phyloP scores from a whole-genome alignment of 2,797 vertebrate genomes.

The Semotilus atromaculatus region DNA sequence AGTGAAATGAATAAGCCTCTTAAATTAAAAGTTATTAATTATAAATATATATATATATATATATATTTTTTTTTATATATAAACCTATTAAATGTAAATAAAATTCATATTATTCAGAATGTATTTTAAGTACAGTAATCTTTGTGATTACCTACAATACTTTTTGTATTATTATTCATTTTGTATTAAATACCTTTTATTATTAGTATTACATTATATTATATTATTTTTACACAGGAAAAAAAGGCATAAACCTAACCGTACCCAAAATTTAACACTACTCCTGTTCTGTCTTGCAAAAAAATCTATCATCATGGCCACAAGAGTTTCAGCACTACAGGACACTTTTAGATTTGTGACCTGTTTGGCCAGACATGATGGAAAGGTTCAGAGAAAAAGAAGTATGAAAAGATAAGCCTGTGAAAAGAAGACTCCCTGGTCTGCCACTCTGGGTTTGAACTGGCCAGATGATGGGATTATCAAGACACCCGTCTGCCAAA shows the following conservation, averaged over 20 bases:
- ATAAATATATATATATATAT: no score
- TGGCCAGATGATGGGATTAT: slow-evolving; percentile 29
- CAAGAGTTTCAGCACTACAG: not conserved
- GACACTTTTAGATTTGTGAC: no score
- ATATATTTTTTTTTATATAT: no score
- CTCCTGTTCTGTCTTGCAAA: not conserved
- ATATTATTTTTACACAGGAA: not conserved
- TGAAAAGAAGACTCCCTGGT: slow-evolving; percentile 26
- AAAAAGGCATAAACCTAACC: not conserved
- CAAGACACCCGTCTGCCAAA: slow-evolving; percentile 15
- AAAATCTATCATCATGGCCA: not conserved
- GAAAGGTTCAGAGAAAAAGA: slow-evolving; percentile 38
- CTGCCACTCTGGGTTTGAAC: slow-evolving; percentile 43
- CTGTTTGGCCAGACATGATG: slow-evolving; percentile 32
- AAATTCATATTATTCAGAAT: no score
- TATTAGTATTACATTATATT: not conserved
- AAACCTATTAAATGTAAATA: no score
- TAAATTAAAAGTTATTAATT: no score
- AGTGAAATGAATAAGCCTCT: no score
- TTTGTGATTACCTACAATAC: no score
- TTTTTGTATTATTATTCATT: no score
- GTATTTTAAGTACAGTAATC: no score
- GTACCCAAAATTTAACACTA: not conserved
- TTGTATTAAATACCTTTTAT: not conserved
- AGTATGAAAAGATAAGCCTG: slow-evolving; percentile 62